Evolutionary conservation across 2,113 vertebrate genomes (phyloP), one percentile per base, ranked within the genome.

Genomic region (Hepsetus odoe): DNA sequence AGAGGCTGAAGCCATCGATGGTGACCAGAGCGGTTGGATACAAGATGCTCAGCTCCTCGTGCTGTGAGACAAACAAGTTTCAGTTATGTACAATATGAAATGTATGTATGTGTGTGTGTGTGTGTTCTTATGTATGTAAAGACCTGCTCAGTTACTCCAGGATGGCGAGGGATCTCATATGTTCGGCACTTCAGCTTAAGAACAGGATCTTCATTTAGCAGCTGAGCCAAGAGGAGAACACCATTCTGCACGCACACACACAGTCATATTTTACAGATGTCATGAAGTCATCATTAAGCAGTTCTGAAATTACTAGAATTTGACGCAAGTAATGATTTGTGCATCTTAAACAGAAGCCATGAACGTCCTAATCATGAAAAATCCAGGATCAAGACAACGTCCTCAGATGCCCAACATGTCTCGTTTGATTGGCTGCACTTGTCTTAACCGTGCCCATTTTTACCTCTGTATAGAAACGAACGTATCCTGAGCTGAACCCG

Each of bases 391-490:
- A n/a, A n/a, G n/a, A n/a, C n/a, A n/a, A n/a, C n/a, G n/a, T n/a
- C n/a, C n/a, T n/a, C n/a, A n/a, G n/a, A n/a, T n/a, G n/a, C n/a
- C n/a, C n/a, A n/a, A n/a, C n/a, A n/a, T n/a, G n/a, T n/a, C n/a
- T n/a, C n/a, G n/a, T n/a, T n/a, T n/a, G n/a, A n/a, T n/a, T n/a
- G n/a, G n/a, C n/a, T n/a, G n/a, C n/a, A n/a, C n/a, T n/a, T n/a
- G n/a, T n/a, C n/a, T n/a, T n/a, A n/a, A n/a, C n/a, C n/a, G n/a
- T n/a, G n/a, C n/a, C n/a, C n/a, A n/a, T n/a, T n/a, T n/a, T n/a
- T 91, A 99, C 98, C 96, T 99, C 97, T 0, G 98, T 99, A 86
- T 99, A 99, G 90, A 99, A 99, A 28, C 96, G 96, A 4, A 99
- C 95, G 0, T 96, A 95, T 69, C 98, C 98, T 0, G 97, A 97